These are phyloP conservation scores for Struthidea cinerea DNA, from an alignment of 2,113 vertebrate species.

Conservation along the genomic window DNA sequence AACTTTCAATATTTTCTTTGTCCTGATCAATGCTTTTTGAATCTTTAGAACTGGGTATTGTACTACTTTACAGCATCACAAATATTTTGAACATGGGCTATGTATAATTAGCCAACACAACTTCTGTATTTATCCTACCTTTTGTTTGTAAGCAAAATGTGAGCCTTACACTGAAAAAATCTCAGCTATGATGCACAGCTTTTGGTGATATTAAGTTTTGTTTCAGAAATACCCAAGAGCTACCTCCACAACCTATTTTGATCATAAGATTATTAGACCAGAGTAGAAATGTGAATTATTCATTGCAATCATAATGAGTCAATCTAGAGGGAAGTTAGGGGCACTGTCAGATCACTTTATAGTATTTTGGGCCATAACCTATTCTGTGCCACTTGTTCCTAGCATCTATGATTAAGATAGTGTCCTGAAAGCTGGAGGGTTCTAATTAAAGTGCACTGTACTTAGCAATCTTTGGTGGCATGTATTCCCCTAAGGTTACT, in stretches of 20 bases:
- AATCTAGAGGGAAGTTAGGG: neutral
- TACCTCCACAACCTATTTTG: neutral
- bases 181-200: neutral
- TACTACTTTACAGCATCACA: neutral
- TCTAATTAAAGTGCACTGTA: neutral
- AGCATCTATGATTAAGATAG: neutral
- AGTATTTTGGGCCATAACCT: neutral
- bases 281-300: neutral
- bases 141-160: neutral
- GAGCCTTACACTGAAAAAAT: neutral
- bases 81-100: neutral
- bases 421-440: neutral
- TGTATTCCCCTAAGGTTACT: neutral
- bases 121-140: neutral
- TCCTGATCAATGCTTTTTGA: neutral
- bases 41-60: neutral
- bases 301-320: neutral
- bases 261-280: neutral
- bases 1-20: neutral
- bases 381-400: neutral
- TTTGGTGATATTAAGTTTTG: neutral
- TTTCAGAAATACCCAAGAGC: neutral
- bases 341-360: neutral
- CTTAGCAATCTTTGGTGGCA: neutral
- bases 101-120: neutral